phyloP scores from a whole-genome alignment of 2,888 invertebrate genomes.

The Xestia ashworthii region DNA sequence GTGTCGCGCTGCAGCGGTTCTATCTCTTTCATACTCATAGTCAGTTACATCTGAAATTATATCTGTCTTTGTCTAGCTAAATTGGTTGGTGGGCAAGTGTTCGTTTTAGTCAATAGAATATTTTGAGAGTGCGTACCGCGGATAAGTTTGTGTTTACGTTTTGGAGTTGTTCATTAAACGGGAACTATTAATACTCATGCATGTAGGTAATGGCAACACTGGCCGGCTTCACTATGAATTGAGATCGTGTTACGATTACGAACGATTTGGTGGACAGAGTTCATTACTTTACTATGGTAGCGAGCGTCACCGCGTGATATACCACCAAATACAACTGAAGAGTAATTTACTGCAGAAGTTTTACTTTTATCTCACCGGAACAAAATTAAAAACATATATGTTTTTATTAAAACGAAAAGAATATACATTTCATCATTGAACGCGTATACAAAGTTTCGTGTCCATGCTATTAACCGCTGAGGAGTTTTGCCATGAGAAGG shows the following conservation, averaged over 20 bases:
- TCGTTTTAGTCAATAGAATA: constrained; percentile 79
- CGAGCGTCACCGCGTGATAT: too few relatives aligned
- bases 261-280: constrained; percentile 1
- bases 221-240: constrained; percentile 31
- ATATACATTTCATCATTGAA: background rate
- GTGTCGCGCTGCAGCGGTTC: constrained; percentile 80
- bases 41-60: constrained; percentile 51
- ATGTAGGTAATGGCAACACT: constrained; percentile 39
- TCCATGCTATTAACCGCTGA: background rate
- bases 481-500: background rate
- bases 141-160: constrained; percentile 68
- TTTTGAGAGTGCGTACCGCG: constrained; percentile 73
- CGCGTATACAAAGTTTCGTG: background rate
- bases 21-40: constrained; percentile 70
- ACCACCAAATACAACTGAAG: background rate
- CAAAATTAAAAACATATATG: too few relatives aligned
- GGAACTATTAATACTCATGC: constrained; percentile 47
- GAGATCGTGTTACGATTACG: constrained; percentile 58
- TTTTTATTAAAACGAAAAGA: background rate
- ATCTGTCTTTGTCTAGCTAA: constrained; percentile 73
- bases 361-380: background rate
- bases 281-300: background rate
- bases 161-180: constrained; percentile 62
- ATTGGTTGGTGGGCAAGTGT: constrained; percentile 73
- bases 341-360: background rate